Evolutionary conservation across 2,113 vertebrate species (phyloP).

Genomic region (Rhegmatorhina hoffmannsi): DNA sequence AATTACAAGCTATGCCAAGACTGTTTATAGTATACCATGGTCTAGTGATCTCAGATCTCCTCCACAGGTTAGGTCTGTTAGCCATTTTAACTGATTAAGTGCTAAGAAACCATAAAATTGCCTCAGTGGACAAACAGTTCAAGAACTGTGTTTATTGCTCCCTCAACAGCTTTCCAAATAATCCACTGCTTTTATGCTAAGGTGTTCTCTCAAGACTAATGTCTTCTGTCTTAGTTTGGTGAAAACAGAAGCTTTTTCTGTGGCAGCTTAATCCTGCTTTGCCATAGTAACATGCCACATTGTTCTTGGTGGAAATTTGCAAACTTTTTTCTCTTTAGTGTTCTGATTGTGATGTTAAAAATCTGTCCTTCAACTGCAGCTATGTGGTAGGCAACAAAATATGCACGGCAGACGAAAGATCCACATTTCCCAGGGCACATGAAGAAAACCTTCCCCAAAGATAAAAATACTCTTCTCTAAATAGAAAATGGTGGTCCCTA

Average conservation of each 20-base stretch:
- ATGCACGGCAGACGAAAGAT: not conserved
- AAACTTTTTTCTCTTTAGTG: not conserved
- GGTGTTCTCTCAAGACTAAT: not conserved
- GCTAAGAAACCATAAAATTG: slow-evolving; percentile 23
- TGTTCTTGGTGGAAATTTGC: not conserved
- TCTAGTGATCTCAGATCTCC: not conserved
- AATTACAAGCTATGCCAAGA: not conserved
- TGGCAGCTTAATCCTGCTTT: not conserved
- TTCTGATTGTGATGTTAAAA: not conserved
- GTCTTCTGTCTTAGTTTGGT: not conserved
- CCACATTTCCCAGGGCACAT: not conserved
- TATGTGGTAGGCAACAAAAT: not conserved
- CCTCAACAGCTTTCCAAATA: not conserved
- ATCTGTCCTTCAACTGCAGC: not conserved
- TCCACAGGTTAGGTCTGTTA: not conserved
- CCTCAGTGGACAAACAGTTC: not conserved
- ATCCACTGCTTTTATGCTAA: not conserved
- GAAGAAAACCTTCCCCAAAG: not conserved
- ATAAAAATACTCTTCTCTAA: not conserved
- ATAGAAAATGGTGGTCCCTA: not conserved
- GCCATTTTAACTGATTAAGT: slow-evolving; percentile 31
- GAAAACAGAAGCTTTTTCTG: not conserved
- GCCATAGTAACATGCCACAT: accelerated
- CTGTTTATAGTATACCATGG: not conserved
- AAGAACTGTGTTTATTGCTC: not conserved